These are phyloP conservation scores for Crotalus helleri DNA, from an alignment of 2,113 vertebrate species.

Conservation along the genomic window DNA sequence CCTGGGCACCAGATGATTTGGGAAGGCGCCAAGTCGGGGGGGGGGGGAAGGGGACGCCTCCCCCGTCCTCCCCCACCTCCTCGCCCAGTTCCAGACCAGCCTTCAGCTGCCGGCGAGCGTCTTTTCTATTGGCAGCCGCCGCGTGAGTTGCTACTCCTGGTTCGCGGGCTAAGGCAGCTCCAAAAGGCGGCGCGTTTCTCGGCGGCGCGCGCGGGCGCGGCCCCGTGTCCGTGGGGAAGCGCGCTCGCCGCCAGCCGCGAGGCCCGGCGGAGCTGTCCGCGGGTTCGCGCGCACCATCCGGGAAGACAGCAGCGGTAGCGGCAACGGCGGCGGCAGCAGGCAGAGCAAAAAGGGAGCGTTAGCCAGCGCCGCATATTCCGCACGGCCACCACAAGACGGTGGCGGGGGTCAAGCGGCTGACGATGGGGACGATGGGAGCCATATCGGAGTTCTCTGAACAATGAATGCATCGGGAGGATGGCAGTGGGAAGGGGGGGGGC, in stretches of 20 bases:
- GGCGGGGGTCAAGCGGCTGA: background rate
- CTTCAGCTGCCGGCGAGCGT: background rate
- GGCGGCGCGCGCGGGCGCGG: constrained; percentile 10
- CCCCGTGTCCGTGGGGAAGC: background rate
- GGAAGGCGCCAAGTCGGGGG: background rate
- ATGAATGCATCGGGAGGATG: background rate
- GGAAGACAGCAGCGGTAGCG: too few relatives aligned
- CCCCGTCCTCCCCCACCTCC: background rate
- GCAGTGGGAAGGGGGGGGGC: background rate
- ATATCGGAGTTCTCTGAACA: background rate
- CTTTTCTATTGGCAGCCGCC: background rate
- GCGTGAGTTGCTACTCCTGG: background rate
- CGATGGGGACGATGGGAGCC: background rate
- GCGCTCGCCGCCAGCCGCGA: background rate
- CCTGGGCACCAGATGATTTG: background rate
- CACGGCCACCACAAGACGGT: background rate
- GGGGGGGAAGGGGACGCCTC: background rate
- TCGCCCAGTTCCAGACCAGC: background rate
- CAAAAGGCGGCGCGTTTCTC: background rate
- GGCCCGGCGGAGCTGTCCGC: background rate
- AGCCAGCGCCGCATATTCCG: background rate
- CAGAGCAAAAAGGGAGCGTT: background rate
- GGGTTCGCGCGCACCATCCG: background rate
- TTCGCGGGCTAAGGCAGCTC: background rate
- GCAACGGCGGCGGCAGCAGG: background rate